These are phyloP conservation scores for Trichogramma dendrolimi DNA, from an alignment of 2,888 invertebrate species.

Conservation along the genomic window DNA sequence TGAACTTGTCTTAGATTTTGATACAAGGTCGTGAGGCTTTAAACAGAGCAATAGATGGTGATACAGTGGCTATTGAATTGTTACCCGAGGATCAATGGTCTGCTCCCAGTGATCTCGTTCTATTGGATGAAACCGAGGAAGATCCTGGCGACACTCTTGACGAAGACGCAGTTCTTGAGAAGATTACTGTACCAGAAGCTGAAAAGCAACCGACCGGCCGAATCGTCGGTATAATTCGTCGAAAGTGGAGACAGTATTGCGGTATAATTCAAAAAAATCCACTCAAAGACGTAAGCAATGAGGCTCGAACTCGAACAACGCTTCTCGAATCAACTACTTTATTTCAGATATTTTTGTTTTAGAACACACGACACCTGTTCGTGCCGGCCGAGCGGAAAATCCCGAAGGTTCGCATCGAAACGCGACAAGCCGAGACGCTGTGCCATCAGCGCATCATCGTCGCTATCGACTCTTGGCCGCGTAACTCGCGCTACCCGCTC, in stretches of 20 bases:
- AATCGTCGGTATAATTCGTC: slow-evolving; percentile 89
- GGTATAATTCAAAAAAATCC: slow-evolving; percentile 83
- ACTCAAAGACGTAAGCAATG: slow-evolving; percentile 57
- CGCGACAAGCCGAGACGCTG: slow-evolving; percentile 79
- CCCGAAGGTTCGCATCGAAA: slow-evolving; percentile 93
- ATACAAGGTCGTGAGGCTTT: slow-evolving; percentile 81
- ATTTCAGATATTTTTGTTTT: slow-evolving; percentile 10
- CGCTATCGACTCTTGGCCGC: slow-evolving; percentile 94
- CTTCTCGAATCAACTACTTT: slow-evolving; percentile 2
- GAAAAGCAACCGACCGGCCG: slow-evolving; percentile 59
- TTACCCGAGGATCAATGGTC: slow-evolving; percentile 88
- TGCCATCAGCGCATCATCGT: slow-evolving; percentile 86
- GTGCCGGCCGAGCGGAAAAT: slow-evolving; percentile 90
- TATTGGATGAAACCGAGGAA: slow-evolving; percentile 69
- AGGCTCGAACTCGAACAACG: background rate
- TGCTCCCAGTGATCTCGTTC: slow-evolving; percentile 78
- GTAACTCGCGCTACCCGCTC: slow-evolving; percentile 85
- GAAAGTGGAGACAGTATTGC: slow-evolving; percentile 98
- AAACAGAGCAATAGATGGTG: slow-evolving; percentile 93
- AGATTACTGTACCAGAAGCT: slow-evolving; percentile 36
- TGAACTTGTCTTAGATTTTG: slow-evolving; percentile 45
- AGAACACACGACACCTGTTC: slow-evolving; percentile 73
- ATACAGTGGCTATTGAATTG: slow-evolving; percentile 85
- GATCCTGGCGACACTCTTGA: slow-evolving; percentile 67
- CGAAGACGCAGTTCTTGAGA: slow-evolving; percentile 55